These are phyloP conservation scores for Azemiops feae DNA, from an alignment of 2,113 vertebrate genomes.

Conservation along the genomic window DNA sequence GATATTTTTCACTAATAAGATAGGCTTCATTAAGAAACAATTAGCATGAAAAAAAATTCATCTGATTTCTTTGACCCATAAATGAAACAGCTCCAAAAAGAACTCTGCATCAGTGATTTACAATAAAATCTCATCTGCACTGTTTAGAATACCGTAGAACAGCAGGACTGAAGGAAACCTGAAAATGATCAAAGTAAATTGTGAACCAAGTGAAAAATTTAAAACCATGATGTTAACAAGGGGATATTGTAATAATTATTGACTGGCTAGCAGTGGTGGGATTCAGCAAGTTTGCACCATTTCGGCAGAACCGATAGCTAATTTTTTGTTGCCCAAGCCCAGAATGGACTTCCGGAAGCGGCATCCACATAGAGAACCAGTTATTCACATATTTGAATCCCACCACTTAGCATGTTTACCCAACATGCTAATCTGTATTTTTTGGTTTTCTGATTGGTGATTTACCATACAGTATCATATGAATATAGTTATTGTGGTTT, in stretches of 20 bases:
- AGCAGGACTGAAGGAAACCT: not conserved
- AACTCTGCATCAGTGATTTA: conserved; percentile 27
- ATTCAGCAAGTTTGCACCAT: too few species aligned
- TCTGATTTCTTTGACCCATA: conserved; percentile 55
- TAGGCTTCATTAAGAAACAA: conserved; percentile 61
- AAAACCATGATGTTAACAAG: too few species aligned
- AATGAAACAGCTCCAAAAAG: conserved; percentile 52
- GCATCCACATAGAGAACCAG: too few species aligned
- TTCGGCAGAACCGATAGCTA: too few species aligned
- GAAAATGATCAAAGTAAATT: not conserved
- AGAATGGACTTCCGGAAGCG: too few species aligned
- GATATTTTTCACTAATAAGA: conserved; percentile 46
- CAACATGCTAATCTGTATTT: not conserved
- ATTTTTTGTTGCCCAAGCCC: too few species aligned
- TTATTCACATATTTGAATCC: too few species aligned
- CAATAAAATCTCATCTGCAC: not conserved
- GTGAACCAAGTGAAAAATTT: not conserved
- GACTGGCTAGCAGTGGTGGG: not conserved
- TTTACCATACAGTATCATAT: not conserved
- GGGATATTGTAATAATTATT: not conserved
- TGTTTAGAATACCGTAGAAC: not conserved
- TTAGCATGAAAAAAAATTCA: conserved; percentile 57
- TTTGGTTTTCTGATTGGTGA: not conserved
- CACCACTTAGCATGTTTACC: not conserved
- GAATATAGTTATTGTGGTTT: not conserved